Evolutionary conservation across 2,888 invertebrate genomes (phyloP), one percentile per base, ranked within the genome.

Genomic region (Rotaria macrura): DNA sequence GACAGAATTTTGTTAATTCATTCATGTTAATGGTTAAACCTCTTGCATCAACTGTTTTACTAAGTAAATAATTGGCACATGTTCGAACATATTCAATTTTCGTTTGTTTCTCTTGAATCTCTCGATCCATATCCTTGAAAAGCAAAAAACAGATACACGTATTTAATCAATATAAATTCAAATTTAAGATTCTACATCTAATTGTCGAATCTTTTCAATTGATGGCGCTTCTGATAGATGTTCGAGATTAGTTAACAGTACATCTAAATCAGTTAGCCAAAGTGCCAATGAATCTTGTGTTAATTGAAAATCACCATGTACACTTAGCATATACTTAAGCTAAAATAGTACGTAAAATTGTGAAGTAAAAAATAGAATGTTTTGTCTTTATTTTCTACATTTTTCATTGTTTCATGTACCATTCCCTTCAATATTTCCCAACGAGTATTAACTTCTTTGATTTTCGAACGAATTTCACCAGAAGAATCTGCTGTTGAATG

Each of bases 21-120:
- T 79, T 79, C 43, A 79, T 79, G 43, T 79, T 79, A 20, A 79
- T 43, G 25, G 79, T 79, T 79, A 79, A 79, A 65, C 34, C 65
- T 34, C 34, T 65, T 20, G 65, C 65, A 79, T 79, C 79, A 43
- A 43, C 25, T n/a, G 79, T 79, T 79, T 79, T 79, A 43, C 25
- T n/a, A 10, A 79, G 20, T n/a, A 79, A 79, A 79, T 79, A 79
- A 79, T 79, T 79, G 0, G 79, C 79, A 79, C 79, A 79, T 43
- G 79, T 79, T 79, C 43, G 79, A 79, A 79, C 79, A 43, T 79
- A 43, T 79, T 79, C 79, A n/a, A 79, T 79, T 79, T 79, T 79
- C 0, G 43, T n/a, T 79, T 79, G 43, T 79, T 79, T 79, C 43
- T 79, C 79, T 79, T 34, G 79, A 79, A 79, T 79, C 17, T 79